Conservation (phyloP, 2,797 vertebrate species). For the Capromys pilorides region DNA sequence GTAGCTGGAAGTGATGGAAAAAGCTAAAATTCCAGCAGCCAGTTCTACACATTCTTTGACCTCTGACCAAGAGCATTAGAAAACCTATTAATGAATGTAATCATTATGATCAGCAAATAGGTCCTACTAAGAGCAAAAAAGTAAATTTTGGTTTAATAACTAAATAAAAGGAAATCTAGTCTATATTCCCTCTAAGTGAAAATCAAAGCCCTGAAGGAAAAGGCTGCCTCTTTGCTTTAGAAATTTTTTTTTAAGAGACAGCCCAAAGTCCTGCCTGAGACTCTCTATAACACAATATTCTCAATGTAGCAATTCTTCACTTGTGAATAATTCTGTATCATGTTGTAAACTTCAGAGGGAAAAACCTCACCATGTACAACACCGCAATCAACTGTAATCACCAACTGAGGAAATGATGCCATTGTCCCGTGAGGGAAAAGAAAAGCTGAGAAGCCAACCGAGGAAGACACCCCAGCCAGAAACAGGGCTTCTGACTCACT, state of each 20-base stretch:
- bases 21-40: conserved; percentile 28
- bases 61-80: conserved; percentile 9
- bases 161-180: background rate
- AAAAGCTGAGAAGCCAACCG: background rate
- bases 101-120: background rate
- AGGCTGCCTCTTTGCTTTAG: background rate
- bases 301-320: background rate
- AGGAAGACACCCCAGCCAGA: background rate
- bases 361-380: background rate
- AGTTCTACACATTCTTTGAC: background rate
- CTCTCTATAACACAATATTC: background rate
- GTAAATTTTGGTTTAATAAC: background rate
- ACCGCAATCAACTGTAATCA: background rate
- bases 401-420: background rate
- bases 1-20: too few species aligned
- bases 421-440: background rate
- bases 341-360: background rate
- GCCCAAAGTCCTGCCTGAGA: background rate
- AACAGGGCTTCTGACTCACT: background rate
- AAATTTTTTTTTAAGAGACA: background rate
- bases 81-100: background rate
- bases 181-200: background rate
- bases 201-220: background rate
- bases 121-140: background rate
- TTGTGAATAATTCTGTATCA: conserved; percentile 25